phyloP scores from a whole-genome alignment of 2,797 vertebrate species.

The Coracias cyanogaster region DNA sequence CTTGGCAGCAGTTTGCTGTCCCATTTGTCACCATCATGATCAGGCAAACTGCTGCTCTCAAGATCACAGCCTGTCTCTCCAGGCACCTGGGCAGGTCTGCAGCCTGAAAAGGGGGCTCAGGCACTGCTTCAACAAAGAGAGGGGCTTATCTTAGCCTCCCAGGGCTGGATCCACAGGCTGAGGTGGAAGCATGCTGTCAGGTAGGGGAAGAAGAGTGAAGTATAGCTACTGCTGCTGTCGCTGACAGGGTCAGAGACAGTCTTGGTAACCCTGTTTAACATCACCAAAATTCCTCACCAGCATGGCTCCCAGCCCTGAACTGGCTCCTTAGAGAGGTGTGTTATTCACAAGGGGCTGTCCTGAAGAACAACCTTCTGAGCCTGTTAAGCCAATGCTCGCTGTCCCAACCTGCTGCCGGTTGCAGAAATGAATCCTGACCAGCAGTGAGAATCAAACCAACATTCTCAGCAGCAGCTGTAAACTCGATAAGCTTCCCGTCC shows the following conservation, averaged over 20 bases:
- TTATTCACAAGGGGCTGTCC: not conserved
- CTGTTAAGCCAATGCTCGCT: not conserved
- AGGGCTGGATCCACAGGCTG: not conserved
- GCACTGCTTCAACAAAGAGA: fast-evolving
- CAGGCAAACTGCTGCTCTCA: not conserved
- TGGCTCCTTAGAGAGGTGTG: not conserved
- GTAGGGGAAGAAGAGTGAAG: not conserved
- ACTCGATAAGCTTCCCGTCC: conserved; percentile 26
- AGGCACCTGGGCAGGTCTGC: not conserved
- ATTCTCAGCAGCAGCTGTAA: conserved; percentile 33
- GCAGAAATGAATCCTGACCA: conserved; percentile 3
- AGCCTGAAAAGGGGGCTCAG: not conserved
- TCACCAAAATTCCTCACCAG: not conserved
- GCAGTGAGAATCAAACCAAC: conserved; percentile 33
- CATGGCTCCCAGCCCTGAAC: not conserved
- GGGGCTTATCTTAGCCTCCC: not conserved
- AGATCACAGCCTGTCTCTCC: not conserved
- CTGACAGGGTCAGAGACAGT: not conserved
- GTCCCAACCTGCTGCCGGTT: not conserved
- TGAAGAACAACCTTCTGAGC: not conserved
- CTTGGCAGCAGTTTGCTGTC: not conserved
- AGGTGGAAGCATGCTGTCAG: not conserved
- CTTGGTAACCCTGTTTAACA: not conserved
- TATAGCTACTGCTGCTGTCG: not conserved
- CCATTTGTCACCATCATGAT: not conserved